Base-by-base conservation (phyloP, 64 coral and sea anemone species). In the Actinia tenebrosa region DNA sequence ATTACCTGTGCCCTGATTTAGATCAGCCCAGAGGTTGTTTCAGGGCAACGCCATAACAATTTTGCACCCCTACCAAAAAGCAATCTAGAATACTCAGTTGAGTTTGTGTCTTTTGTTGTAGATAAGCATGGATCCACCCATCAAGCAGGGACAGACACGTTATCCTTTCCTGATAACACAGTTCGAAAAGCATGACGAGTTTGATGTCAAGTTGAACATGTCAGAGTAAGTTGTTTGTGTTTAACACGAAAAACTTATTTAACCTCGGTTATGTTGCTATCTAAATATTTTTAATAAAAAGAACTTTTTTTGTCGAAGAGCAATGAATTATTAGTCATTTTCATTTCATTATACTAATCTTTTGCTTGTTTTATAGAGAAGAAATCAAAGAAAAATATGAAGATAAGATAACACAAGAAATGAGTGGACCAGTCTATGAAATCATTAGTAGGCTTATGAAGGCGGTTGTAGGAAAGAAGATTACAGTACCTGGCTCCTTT, bases 81-180 rank as follows among this genome's bases (percentile, higher is more conserved):
- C 30, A 37, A 37, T 37, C 30, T 37, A 37, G 30, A 37, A 37
- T 1, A 37, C 30, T 37, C 30, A 37, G 30, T 37, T 69, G 19
- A 61, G 18, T 61, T 18, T 18, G 16, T 66, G n/a, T 75, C 69
- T 75, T 27, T 53, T 87, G 62, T 20, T n/a, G 23, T 83, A 99
- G 97, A 86, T 99, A 52, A 91, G 90, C 71, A 90, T 95, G 78
- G 97, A 99, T 89, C 97, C 97, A 53, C 97, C 97, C 60, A 99
- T 99, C 19, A 99, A 99, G 80, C 97, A 99, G 91, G 97, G 97
- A 64, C 97, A 99, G 58, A 99, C 97, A 84, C 92, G 97, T 88
- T 99, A 99, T 25, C 97, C 97, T 87, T 99, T 99, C 78, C 83
- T 99, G 9, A 99, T 99, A 22, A 93, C 91, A 89, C 97, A 92